Evolutionary conservation across 2,888 invertebrate genomes (phyloP).

Genomic region (Tuta absoluta): DNA sequence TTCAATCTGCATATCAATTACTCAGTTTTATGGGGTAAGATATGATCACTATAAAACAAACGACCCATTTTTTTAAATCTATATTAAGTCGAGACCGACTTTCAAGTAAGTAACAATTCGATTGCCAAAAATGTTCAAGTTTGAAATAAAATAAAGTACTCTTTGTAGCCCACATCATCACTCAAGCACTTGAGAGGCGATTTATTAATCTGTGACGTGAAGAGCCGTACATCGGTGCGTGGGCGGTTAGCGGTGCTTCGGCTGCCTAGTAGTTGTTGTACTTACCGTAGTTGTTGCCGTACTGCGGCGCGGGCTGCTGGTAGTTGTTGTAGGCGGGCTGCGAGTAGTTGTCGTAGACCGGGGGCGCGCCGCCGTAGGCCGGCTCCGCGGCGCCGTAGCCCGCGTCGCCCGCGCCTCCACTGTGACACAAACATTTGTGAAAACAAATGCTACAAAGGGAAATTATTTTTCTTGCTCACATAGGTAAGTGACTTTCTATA

Average conservation of each 20-base stretch:
- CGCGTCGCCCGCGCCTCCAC: slow-evolving; percentile 69
- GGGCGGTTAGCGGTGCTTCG: neutral
- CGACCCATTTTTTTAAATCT: too few species aligned
- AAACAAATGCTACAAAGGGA: neutral
- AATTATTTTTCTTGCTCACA: too few species aligned
- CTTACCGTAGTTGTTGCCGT: slow-evolving; percentile 72
- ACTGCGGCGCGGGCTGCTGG: slow-evolving; percentile 66
- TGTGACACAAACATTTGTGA: neutral
- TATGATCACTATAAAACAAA: too few species aligned
- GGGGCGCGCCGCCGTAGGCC: slow-evolving; percentile 54
- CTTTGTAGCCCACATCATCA: too few species aligned
- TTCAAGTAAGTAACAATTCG: too few species aligned
- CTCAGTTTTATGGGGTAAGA: too few species aligned
- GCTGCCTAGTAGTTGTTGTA: slow-evolving; percentile 38
- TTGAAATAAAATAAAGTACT: too few species aligned
- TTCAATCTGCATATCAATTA: too few species aligned
- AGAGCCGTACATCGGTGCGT: neutral
- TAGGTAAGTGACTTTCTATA: too few species aligned
- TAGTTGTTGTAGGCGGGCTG: slow-evolving; percentile 67
- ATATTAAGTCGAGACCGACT: too few species aligned
- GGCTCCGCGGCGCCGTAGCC: slow-evolving; percentile 68
- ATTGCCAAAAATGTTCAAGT: too few species aligned
- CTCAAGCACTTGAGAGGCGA: too few species aligned
- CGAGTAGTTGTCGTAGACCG: slow-evolving; percentile 66
- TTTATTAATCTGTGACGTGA: neutral